These are phyloP conservation scores for Desmophyllum pertusum DNA, from an alignment of 92 coral and sea anemone genomes.

Conservation along the genomic window DNA sequence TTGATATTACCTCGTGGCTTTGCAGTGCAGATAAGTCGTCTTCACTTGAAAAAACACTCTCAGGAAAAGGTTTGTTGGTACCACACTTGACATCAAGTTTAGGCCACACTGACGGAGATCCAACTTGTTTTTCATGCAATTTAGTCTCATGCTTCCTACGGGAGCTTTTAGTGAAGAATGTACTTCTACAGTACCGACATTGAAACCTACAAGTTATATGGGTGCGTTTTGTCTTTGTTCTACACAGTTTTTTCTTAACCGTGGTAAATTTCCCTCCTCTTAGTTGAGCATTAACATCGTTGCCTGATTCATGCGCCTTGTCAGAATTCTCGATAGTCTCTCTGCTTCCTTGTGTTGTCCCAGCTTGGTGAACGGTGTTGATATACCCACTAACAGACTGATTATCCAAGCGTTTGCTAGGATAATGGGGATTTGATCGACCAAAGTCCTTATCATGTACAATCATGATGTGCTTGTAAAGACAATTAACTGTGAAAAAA, in stretches of 20 bases:
- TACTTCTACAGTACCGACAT: conserved; percentile 7
- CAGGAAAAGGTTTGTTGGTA: neutral
- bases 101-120: neutral
- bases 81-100: neutral
- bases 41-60: conserved; percentile 12
- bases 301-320: neutral
- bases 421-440: neutral
- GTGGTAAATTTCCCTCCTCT: neutral
- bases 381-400: neutral
- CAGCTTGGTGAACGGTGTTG: neutral
- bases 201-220: neutral
- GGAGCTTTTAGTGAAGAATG: neutral
- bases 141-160: neutral
- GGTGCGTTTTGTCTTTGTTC: neutral
- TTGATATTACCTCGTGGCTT: neutral
- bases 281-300: neutral
- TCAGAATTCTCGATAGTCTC: neutral
- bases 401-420: neutral
- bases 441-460: conserved; percentile 2
- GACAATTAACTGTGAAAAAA: neutral
- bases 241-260: neutral
- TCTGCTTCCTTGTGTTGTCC: neutral
- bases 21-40: neutral
- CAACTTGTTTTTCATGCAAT: neutral
- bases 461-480: conserved; percentile 38